These are phyloP conservation scores for Natrix natrix DNA, from an alignment of 2,797 vertebrate species.

Conservation along the genomic window DNA sequence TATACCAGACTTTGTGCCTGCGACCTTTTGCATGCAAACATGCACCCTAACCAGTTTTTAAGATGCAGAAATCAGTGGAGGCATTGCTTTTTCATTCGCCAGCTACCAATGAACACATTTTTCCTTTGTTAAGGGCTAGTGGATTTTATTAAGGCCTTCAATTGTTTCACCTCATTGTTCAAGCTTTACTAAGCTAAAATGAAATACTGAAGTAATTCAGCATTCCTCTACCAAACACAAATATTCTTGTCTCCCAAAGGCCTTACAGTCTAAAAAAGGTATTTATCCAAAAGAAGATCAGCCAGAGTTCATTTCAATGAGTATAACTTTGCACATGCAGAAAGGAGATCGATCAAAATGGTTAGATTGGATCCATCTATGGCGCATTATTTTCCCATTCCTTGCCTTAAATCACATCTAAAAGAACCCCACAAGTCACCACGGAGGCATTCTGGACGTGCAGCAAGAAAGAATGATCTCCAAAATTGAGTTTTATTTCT, in stretches of 20 bases:
- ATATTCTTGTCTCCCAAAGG: conserved; percentile 7
- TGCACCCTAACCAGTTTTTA: background rate
- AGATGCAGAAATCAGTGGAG: background rate
- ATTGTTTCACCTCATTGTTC: background rate
- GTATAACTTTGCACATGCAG: background rate
- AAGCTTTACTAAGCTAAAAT: background rate
- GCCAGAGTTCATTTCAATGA: conserved; percentile 11
- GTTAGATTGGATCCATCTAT: background rate
- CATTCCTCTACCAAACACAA: conserved; percentile 11
- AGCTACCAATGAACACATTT: background rate
- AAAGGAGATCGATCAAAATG: background rate
- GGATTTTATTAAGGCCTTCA: background rate
- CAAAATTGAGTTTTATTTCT: background rate
- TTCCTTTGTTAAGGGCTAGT: background rate
- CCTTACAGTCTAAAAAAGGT: background rate
- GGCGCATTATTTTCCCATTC: background rate
- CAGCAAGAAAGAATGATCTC: background rate
- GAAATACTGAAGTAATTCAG: background rate
- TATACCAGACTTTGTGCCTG: background rate
- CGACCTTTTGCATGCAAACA: background rate
- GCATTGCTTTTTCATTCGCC: background rate
- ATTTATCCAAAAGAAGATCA: conserved; percentile 4
- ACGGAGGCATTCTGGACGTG: background rate
- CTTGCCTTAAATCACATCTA: background rate
- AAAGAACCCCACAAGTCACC: background rate